Evolutionary conservation across 2,113 vertebrate genomes (phyloP).

Genomic region (Coryphaenoides rupestris): DNA sequence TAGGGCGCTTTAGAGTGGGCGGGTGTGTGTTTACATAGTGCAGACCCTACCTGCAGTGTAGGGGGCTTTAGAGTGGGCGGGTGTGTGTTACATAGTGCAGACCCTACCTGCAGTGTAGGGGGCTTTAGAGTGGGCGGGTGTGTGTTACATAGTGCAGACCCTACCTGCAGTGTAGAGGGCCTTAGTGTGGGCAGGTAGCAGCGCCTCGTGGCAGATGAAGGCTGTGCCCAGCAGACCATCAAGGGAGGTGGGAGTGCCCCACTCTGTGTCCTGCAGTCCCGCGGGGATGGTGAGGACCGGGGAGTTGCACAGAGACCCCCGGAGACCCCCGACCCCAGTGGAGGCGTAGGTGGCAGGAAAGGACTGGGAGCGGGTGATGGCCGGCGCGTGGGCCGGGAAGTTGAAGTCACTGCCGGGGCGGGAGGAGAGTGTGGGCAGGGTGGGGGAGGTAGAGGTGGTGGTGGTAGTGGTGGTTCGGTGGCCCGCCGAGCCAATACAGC

Average conservation of each 20-base stretch:
- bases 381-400: slow-evolving; percentile 62
- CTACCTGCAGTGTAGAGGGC: slow-evolving; percentile 77
- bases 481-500: slow-evolving; percentile 94
- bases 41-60: slow-evolving; percentile 74
- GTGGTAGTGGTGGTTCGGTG: slow-evolving; percentile 88
- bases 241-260: slow-evolving; percentile 95
- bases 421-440: slow-evolving; percentile 28
- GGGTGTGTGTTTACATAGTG: too few relatives aligned
- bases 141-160: too few relatives aligned
- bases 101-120: slow-evolving; percentile 76
- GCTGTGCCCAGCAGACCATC: slow-evolving; percentile 88
- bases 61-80: slow-evolving; percentile 69
- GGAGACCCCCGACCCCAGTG: slow-evolving; percentile 60
- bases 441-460: slow-evolving; percentile 68
- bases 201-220: slow-evolving; percentile 89
- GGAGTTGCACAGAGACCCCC: slow-evolving; percentile 70
- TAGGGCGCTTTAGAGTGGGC: slow-evolving; percentile 73
- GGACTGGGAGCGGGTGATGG: slow-evolving; percentile 86
- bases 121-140: slow-evolving; percentile 65
- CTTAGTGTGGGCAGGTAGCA: slow-evolving; percentile 77
- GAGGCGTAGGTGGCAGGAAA: slow-evolving; percentile 78
- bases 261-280: slow-evolving; percentile 89
- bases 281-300: slow-evolving; percentile 82
- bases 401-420: slow-evolving; percentile 60
- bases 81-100: too few relatives aligned